Evolutionary conservation across 2,113 vertebrate genomes (phyloP), one percentile per base, ranked within the genome.

Genomic region (Solenodon paradoxus): DNA sequence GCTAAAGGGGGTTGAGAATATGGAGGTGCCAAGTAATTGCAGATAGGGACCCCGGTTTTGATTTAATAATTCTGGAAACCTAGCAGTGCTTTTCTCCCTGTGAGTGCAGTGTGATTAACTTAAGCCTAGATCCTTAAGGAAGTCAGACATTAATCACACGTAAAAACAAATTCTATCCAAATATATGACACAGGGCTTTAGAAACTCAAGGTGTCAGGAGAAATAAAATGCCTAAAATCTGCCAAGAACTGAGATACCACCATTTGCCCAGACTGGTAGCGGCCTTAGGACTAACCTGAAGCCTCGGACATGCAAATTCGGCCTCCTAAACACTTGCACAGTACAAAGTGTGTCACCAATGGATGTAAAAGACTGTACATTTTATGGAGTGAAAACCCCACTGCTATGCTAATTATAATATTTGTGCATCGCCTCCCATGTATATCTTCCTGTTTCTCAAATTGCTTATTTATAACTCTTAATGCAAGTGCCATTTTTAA

Each of bases 401-500:
- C 80, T 32, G 51, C 55, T 82, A 7, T 19, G 75, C 30, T 55
- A 40, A 72, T 42, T 83, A 26, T 74, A 40, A 11, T 75, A 72
- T 94, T 53, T 94, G 77, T 72, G 32, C 6, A 3, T 51, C 40
- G 74, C 49, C 93, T 83, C 72, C 78, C 82, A 45, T 35, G 59
- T 42, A 49, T 51, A 61, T 49, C 86, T 69, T 71, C 49, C 24
- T 47, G 45, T 53, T 94, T 86, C 82, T 75, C 72, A 78, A 96
- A 79, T 88, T 53, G 53, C 89, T 86, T 85, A 71, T 91, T 79
- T 88, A 69, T 88, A 94, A 95, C 40, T 79, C 74, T 86, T 83
- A 79, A 95, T 83, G 90, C 80, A 96, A 96, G 88, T 82, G 92
- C 59, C 90, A 96, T 89, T 95, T 96, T 94, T n/a, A 28, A 96